A percentile compares a stretch with the other conserved stretches of the same genome.
Conservation (phyloP, 2,888 invertebrate genomes). For the Melanchra persicariae region DNA sequence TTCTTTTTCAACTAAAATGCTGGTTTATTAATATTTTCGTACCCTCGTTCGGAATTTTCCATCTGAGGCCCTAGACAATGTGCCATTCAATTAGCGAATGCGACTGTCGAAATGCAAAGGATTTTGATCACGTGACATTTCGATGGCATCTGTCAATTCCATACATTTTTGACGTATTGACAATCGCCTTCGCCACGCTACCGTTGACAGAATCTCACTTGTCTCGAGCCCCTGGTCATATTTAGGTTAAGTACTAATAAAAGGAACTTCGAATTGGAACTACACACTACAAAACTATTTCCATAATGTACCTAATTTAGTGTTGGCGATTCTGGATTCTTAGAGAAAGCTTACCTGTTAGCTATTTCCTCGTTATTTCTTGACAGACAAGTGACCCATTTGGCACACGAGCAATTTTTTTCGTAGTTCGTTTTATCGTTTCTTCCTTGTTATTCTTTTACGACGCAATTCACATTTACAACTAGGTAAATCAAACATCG, state of each 20-base stretch:
- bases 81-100: too few species aligned
- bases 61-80: too few species aligned
- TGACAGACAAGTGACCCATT: slow-evolving; percentile 85
- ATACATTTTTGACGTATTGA: too few species aligned
- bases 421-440: slow-evolving; percentile 66
- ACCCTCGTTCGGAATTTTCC: background rate
- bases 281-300: slow-evolving; percentile 43
- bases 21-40: background rate
- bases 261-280: slow-evolving; percentile 29
- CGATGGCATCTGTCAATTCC: too few species aligned
- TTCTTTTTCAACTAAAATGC: background rate
- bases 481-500: slow-evolving; percentile 46
- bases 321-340: slow-evolving; percentile 64
- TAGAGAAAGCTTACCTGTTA: slow-evolving; percentile 69
- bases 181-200: too few species aligned
- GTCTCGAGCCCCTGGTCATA: too few species aligned
- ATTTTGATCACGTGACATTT: too few species aligned
- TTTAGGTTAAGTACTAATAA: slow-evolving; percentile 4
- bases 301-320: slow-evolving; percentile 60
- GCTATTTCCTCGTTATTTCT: slow-evolving; percentile 75
- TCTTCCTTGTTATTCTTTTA: slow-evolving; percentile 72
- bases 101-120: too few species aligned
- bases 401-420: slow-evolving; percentile 81
- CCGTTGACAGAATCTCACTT: too few species aligned
- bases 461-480: slow-evolving; percentile 44